phyloP scores from a whole-genome alignment of 1,140 invertebrate genomes.

The Lucilia sericata region DNA sequence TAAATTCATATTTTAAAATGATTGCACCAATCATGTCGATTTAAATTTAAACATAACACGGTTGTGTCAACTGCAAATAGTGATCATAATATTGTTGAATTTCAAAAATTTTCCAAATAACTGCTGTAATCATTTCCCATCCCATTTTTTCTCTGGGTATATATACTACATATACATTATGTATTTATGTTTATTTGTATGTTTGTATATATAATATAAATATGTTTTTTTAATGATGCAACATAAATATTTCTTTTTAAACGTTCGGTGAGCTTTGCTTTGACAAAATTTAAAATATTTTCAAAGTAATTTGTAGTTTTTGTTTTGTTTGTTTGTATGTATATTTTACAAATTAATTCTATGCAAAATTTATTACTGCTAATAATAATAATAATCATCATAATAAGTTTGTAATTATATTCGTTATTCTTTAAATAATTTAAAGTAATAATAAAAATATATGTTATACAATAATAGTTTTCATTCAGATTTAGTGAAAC shows the following conservation, averaged over 20 bases:
- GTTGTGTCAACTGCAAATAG: too few species aligned
- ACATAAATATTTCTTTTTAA: background rate
- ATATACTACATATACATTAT: too few species aligned
- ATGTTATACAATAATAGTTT: background rate
- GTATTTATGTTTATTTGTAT: slow-evolving; percentile 22
- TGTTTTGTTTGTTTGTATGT: slow-evolving; percentile 2
- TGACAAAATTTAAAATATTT: slow-evolving; percentile 30
- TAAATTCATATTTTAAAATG: too few species aligned
- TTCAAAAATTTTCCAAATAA: too few species aligned
- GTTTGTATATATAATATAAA: background rate
- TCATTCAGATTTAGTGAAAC: background rate
- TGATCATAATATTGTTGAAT: too few species aligned
- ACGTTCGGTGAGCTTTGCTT: slow-evolving; percentile 33
- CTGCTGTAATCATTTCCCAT: too few species aligned
- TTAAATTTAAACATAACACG: too few species aligned
- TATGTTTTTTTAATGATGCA: slow-evolving; percentile 29
- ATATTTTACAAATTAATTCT: slow-evolving; percentile 18
- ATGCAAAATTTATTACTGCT: background rate
- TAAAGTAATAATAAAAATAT: background rate
- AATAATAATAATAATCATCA: too few species aligned
- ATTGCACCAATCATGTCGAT: too few species aligned
- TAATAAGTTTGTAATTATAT: background rate
- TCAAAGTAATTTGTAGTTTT: background rate
- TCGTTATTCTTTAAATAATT: background rate
- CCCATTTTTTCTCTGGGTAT: too few species aligned